These are phyloP conservation scores for Bubo bubo DNA, from an alignment of 2,113 vertebrate species.

Conservation along the genomic window DNA sequence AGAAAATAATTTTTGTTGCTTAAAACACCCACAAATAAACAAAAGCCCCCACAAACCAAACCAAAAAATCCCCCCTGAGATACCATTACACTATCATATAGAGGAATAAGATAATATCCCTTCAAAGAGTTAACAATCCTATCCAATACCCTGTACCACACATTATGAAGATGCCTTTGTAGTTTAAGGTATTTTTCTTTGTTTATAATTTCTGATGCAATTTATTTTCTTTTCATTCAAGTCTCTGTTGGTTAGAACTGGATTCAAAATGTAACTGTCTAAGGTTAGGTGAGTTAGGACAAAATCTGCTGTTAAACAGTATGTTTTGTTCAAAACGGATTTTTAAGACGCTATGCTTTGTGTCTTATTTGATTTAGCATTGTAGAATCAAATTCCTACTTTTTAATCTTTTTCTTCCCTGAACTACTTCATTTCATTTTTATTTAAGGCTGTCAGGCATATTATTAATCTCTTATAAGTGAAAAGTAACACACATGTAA, in stretches of 20 bases:
- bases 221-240: not conserved
- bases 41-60: not conserved
- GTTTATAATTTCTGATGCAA: not conserved
- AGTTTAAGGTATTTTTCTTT: not conserved
- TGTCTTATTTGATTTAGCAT: not conserved
- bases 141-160: fast-evolving
- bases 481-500: not conserved
- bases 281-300: not conserved
- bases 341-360: not conserved
- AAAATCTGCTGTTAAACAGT: not conserved
- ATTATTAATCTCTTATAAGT: not conserved
- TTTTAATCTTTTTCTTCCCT: not conserved
- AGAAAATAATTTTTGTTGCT: not conserved
- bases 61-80: fast-evolving
- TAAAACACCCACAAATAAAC: fast-evolving
- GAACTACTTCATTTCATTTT: not conserved
- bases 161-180: not conserved
- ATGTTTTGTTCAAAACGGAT: not conserved
- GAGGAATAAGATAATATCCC: not conserved
- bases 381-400: not conserved
- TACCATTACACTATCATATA: not conserved
- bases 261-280: not conserved
- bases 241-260: not conserved
- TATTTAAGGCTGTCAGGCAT: not conserved
- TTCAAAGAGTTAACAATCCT: not conserved